Base-by-base conservation (phyloP, 2,113 vertebrate genomes). In the Oxyruncus cristatus region DNA sequence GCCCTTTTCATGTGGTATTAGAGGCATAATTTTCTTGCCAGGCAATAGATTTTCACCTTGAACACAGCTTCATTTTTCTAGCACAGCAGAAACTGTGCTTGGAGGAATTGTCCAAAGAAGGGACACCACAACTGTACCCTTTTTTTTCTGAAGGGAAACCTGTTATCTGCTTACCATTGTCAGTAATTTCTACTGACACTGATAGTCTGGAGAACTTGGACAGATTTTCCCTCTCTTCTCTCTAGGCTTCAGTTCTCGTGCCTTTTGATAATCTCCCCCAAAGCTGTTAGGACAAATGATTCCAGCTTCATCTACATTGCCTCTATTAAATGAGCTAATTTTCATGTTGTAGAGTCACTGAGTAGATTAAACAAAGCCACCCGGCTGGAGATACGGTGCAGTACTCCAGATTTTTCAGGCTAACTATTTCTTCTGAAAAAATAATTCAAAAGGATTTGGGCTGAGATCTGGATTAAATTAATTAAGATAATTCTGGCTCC, bases 211-310 rank as follows among this genome's bases (percentile, higher is more conserved):
- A 74, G 42, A 80, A 80, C 50, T 95, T 82, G 88, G 75, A 88
- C 53, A 85, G 55, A 59, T 73, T 90, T 94, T 62, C 35, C 21
- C 32, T 86, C 56, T 80, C 53, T 93, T 92, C 77, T 82, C 62
- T 76, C 66, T 82, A 90, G 76, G 89, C 49, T 96, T 76, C 50
- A 49, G 44, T 85, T 86, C 88, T 89, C 95, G 55, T 52, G 96
- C 53, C 94, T 96, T 95, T 90, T 71, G 53, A 90, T 93, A 79
- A 94, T 93, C 94, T 94, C 84, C 78, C 91, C 88, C 88, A 93
- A 92, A 93, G 92, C 92, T 96, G 88, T 94, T 92, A 95, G 95
- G 74, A 90, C 81, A 95, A 94, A 95, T 80, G 42, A 76, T 92
- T 94, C 88, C 91, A 96, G 72, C 70, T 89, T 94, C 71, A 66